A percentile compares a stretch with the other conserved stretches of the same genome.
phyloP scores from a whole-genome alignment of 2,797 vertebrate genomes.

The Squalus acanthias region DNA sequence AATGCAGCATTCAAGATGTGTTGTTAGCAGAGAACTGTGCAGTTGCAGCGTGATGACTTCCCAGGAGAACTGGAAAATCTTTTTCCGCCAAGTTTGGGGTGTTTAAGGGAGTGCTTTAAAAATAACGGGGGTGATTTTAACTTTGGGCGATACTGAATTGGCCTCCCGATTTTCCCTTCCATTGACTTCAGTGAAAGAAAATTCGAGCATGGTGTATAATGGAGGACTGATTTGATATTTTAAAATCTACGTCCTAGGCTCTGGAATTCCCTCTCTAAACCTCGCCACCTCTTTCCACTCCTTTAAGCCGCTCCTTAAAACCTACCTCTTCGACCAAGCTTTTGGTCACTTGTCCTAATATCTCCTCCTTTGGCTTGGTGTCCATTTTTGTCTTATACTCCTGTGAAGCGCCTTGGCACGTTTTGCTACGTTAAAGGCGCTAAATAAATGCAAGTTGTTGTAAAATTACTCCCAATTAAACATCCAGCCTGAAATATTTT shows the following conservation, averaged over 20 bases:
- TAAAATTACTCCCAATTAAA: background rate
- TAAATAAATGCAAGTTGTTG: background rate
- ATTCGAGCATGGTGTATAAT: too few relatives aligned
- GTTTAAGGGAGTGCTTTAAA: too few relatives aligned
- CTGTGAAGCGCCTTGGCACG: too few relatives aligned
- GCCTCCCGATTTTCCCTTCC: background rate
- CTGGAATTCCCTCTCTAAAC: background rate
- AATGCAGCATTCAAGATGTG: too few relatives aligned
- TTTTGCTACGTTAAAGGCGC: background rate
- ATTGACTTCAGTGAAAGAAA: too few relatives aligned
- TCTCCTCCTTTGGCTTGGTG: too few relatives aligned
- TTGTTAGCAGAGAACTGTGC: too few relatives aligned
- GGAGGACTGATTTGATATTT: background rate
- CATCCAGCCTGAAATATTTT: background rate
- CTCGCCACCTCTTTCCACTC: background rate
- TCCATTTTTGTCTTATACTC: background rate
- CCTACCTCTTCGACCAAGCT: background rate
- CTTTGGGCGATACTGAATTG: background rate
- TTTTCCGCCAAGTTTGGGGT: too few relatives aligned
- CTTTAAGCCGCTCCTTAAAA: background rate
- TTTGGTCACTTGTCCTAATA: background rate
- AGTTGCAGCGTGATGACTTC: too few relatives aligned
- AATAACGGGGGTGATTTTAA: background rate
- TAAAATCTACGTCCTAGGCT: background rate
- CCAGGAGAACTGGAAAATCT: too few relatives aligned